Evolutionary conservation across 2,113 vertebrate genomes (phyloP).

Genomic region (Coturnix japonica): DNA sequence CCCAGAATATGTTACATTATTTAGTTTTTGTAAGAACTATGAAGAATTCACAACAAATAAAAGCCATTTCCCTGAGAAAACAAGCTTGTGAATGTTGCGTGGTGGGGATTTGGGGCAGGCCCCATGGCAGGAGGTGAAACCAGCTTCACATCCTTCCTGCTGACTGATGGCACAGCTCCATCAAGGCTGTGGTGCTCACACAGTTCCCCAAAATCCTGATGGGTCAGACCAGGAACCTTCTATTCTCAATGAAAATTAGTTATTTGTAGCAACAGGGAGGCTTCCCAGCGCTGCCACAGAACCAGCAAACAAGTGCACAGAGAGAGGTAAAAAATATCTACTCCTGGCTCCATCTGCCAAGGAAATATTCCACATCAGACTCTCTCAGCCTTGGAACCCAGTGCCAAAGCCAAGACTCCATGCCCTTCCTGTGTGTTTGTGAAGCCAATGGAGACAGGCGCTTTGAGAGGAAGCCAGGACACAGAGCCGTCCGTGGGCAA

Average conservation of each 20-base stretch:
- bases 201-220: not conserved
- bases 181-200: not conserved
- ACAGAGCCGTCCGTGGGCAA: not conserved
- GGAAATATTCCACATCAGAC: not conserved
- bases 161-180: not conserved
- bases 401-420: not conserved
- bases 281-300: not conserved
- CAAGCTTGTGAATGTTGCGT: not conserved
- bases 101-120: not conserved
- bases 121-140: constrained; percentile 3
- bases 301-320: not conserved
- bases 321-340: not conserved
- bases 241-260: not conserved
- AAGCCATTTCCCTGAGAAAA: constrained; percentile 11
- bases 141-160: not conserved
- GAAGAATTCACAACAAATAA: constrained; percentile 42
- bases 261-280: not conserved
- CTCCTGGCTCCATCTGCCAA: not conserved
- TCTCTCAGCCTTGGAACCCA: not conserved
- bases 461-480: not conserved
- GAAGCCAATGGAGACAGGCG: not conserved
- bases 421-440: not conserved
- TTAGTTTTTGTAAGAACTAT: not conserved
- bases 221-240: not conserved
- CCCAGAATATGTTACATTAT: constrained; percentile 6